phyloP scores from a whole-genome alignment of 1,140 invertebrate species.

The Drosophila teissieri region DNA sequence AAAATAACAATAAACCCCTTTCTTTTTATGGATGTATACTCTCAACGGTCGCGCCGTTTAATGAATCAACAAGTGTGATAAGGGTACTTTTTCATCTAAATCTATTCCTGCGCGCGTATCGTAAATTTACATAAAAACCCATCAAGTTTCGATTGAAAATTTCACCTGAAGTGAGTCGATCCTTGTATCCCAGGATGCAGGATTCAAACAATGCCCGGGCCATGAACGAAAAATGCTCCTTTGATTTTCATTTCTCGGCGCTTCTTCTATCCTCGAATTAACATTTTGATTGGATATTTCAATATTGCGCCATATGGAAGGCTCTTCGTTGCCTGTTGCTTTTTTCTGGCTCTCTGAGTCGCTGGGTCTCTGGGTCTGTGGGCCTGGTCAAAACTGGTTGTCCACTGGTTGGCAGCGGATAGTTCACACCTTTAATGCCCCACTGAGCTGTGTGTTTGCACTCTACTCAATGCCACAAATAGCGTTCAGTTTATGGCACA shows the following conservation, averaged over 20 bases:
- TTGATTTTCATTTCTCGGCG: conserved; percentile 31
- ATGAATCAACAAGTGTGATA: conserved; percentile 70
- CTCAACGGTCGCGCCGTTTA: conserved; percentile 29
- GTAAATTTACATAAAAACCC: conserved; percentile 40
- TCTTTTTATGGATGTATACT: conserved; percentile 1
- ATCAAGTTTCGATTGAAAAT: conserved; percentile 33
- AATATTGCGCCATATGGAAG: conserved; percentile 79
- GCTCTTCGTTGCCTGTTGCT: conserved; percentile 24
- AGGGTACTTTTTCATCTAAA: conserved; percentile 14
- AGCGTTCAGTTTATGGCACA: conserved; percentile 2
- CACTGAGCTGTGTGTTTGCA: conserved; percentile 38
- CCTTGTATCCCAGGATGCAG: conserved; percentile 7
- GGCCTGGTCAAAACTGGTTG: conserved; percentile 31
- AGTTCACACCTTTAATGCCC: conserved; percentile 44
- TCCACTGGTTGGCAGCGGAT: not conserved
- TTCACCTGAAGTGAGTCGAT: conserved; percentile 26
- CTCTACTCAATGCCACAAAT: conserved; percentile 22
- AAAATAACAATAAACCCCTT: conserved; percentile 40
- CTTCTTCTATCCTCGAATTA: conserved; percentile 63
- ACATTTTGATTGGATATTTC: conserved; percentile 83
- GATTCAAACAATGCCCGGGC: conserved; percentile 17
- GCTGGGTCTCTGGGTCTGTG: not conserved
- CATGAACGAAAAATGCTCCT: not conserved
- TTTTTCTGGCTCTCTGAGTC: conserved; percentile 12
- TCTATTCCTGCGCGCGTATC: conserved; percentile 11